Evolutionary conservation across 2,888 invertebrate species (phyloP).

Genomic region (Cheilosia impressa): DNA sequence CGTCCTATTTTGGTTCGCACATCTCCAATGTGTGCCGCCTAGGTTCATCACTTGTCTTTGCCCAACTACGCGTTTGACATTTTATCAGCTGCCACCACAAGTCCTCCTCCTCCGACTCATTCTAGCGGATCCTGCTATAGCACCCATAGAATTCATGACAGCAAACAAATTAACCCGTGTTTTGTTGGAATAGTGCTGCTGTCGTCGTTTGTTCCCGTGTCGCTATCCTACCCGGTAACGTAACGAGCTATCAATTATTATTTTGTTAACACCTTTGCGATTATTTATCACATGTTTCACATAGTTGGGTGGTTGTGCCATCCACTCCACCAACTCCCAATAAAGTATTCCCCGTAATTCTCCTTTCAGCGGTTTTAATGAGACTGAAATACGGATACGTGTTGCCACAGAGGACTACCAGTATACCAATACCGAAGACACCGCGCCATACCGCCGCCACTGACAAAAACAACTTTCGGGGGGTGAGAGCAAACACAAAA

Average conservation of each 20-base stretch:
- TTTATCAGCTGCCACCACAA: constrained; percentile 22
- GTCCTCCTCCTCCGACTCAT: not conserved
- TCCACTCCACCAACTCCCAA: not conserved
- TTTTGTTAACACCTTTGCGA: constrained; percentile 73
- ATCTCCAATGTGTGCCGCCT: constrained; percentile 42
- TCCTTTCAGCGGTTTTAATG: constrained; percentile 56
- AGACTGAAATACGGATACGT: constrained; percentile 48
- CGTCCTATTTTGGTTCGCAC: not conserved
- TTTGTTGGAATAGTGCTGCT: constrained; percentile 58
- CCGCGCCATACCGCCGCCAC: not conserved
- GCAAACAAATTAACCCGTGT: constrained; percentile 67
- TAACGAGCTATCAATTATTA: constrained; percentile 72
- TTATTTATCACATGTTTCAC: constrained; percentile 68
- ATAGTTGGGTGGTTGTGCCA: constrained; percentile 21
- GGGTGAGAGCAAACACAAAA: constrained; percentile 51
- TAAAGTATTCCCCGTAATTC: constrained; percentile 20
- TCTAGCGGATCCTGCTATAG: not conserved
- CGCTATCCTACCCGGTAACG: constrained; percentile 33
- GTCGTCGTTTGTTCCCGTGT: constrained; percentile 54
- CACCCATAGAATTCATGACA: constrained; percentile 51
- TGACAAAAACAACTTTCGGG: constrained; percentile 53
- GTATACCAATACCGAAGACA: too few species aligned
- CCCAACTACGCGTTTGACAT: constrained; percentile 50
- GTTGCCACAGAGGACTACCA: constrained; percentile 4
- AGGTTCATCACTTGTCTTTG: constrained; percentile 61